Percentiles rank a stretch among this genome's conserved stretches.
These are phyloP conservation scores for Limnephilus marmoratus DNA, from an alignment of 2,888 invertebrate genomes.

Conservation along the genomic window DNA sequence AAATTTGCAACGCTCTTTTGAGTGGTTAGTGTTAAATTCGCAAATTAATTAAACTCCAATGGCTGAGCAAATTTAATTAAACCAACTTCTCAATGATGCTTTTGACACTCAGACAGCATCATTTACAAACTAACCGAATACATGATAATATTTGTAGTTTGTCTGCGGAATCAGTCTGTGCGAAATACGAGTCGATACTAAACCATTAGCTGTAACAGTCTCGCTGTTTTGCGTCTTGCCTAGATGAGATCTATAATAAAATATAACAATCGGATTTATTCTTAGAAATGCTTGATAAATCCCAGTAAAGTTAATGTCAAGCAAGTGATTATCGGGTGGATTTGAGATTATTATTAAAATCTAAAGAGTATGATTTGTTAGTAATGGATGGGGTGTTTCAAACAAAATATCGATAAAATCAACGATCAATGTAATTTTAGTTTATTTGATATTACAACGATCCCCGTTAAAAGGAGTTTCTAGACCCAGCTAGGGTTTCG, in stretches of 20 bases:
- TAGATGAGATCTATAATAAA: neutral
- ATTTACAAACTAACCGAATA: slow-evolving; percentile 17
- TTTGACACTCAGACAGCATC: slow-evolving; percentile 6
- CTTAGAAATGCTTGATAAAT: neutral
- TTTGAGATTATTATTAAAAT: neutral
- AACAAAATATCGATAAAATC: too few relatives aligned
- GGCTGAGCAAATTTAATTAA: slow-evolving; percentile 33
- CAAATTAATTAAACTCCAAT: slow-evolving; percentile 22
- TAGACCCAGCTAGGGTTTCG: too few relatives aligned
- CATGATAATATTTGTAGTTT: neutral
- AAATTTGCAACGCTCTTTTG: too few relatives aligned
- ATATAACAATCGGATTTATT: neutral
- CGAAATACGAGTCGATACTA: neutral
- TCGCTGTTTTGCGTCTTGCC: neutral
- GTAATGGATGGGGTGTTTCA: too few relatives aligned
- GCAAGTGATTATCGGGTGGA: neutral
- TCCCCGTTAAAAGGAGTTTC: too few relatives aligned
- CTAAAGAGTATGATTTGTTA: too few relatives aligned
- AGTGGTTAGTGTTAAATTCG: slow-evolving; percentile 19
- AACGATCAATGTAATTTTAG: too few relatives aligned
- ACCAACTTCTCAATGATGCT: neutral
- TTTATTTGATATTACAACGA: too few relatives aligned
- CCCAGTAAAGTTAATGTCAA: neutral
- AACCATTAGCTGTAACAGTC: neutral
- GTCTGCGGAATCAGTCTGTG: neutral